These are phyloP conservation scores for Telmatherina bonti DNA, from an alignment of 2,797 vertebrate species.

Conservation along the genomic window DNA sequence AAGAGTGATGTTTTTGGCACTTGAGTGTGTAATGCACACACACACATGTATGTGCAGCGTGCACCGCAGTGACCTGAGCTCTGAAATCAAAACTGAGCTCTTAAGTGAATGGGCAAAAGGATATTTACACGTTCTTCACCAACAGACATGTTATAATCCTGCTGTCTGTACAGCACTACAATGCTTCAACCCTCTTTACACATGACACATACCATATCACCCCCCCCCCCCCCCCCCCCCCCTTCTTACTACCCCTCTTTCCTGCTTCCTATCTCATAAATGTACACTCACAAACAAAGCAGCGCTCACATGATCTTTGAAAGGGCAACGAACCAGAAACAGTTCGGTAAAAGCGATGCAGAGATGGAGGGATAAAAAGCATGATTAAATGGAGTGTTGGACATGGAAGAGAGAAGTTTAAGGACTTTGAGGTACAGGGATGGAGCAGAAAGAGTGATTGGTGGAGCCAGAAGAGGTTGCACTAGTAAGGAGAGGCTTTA, in stretches of 20 bases:
- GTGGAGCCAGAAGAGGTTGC: slow-evolving; percentile 33
- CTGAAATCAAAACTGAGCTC: slow-evolving; percentile 14
- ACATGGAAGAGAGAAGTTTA: slow-evolving; percentile 43
- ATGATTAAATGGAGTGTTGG: slow-evolving; percentile 57
- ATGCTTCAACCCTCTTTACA: slow-evolving; percentile 16
- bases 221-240: neutral
- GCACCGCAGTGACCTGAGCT: slow-evolving; percentile 2
- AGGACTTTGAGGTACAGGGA: slow-evolving; percentile 41
- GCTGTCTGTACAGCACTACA: slow-evolving; percentile 20
- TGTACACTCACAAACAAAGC: slow-evolving; percentile 30
- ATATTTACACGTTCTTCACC: slow-evolving; percentile 26
- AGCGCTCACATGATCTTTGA: neutral
- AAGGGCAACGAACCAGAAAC: neutral
- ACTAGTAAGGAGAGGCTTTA: slow-evolving; percentile 57
- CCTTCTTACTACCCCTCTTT: neutral
- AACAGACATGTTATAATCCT: slow-evolving; percentile 21
- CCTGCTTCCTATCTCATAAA: slow-evolving; percentile 44
- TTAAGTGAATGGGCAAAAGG: neutral
- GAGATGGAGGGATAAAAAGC: slow-evolving; percentile 41
- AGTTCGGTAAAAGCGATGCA: neutral
- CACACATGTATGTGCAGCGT: neutral
- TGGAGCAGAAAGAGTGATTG: slow-evolving; percentile 17
- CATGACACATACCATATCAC: slow-evolving; percentile 48
- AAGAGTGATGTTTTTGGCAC: neutral
- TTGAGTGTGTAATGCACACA: slow-evolving; percentile 1